These are phyloP conservation scores for Malthinus seriepunctatus DNA, from an alignment of 2,888 invertebrate genomes.

Conservation along the genomic window DNA sequence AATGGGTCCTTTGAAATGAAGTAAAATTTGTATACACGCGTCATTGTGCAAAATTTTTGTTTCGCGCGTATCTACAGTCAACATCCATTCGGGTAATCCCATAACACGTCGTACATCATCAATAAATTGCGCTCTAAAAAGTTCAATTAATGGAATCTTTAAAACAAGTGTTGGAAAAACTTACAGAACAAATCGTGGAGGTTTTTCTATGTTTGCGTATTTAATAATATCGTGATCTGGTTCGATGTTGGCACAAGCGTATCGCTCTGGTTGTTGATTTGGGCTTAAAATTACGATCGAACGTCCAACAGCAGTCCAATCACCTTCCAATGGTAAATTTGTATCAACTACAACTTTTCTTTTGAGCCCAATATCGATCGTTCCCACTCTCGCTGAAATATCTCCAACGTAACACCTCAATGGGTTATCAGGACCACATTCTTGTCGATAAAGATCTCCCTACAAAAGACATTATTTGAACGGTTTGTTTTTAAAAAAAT, in stretches of 20 bases:
- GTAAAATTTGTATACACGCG: conserved; percentile 80
- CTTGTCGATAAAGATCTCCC: conserved; percentile 82
- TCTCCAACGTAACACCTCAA: conserved; percentile 91
- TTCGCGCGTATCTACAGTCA: conserved; percentile 80
- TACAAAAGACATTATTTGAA: conserved; percentile 47
- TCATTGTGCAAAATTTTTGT: conserved; percentile 77
- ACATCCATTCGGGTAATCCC: conserved; percentile 90
- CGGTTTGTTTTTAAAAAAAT: conserved; percentile 1
- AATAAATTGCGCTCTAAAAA: conserved; percentile 77
- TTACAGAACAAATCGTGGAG: conserved; percentile 87
- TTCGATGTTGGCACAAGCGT: conserved; percentile 90
- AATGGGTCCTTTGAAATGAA: conserved; percentile 85
- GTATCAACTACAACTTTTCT: conserved; percentile 81
- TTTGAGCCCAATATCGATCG: conserved; percentile 78
- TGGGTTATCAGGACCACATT: conserved; percentile 88
- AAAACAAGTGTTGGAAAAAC: conserved; percentile 44
- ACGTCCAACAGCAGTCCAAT: conserved; percentile 77
- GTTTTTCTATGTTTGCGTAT: conserved; percentile 83
- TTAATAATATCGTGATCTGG: conserved; percentile 90
- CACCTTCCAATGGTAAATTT: conserved; percentile 84
- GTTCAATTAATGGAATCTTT: background rate
- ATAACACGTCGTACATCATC: conserved; percentile 78
- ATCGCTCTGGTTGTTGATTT: conserved; percentile 69
- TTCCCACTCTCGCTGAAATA: conserved; percentile 80
- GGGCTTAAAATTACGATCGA: conserved; percentile 85